Percentiles rank a stretch among this genome's conserved stretches.
Conservation (phyloP, 2,113 vertebrate genomes). For the Phalacrocorax aristotelis region DNA sequence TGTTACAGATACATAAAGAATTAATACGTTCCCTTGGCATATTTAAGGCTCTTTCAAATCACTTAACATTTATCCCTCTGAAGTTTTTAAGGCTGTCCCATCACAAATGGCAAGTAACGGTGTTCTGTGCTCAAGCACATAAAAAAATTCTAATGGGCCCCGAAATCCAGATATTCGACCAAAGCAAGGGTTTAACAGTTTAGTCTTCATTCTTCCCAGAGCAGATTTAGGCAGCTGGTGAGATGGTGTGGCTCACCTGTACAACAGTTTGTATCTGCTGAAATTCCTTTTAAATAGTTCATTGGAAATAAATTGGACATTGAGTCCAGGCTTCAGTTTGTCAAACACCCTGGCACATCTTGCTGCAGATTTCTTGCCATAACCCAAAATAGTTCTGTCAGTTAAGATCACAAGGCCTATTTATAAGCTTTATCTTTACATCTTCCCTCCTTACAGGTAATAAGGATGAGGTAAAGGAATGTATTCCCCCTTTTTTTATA, state of each 20-base stretch:
- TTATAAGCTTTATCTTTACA: neutral
- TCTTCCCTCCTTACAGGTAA: neutral
- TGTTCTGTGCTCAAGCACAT: neutral
- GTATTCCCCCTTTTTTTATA: neutral
- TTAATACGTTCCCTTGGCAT: neutral
- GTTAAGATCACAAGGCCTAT: neutral
- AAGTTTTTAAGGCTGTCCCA: neutral
- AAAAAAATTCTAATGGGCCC: neutral
- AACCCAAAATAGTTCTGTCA: neutral
- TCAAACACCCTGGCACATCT: neutral
- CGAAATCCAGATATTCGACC: neutral
- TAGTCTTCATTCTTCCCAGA: neutral
- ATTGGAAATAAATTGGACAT: neutral
- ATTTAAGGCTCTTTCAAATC: neutral
- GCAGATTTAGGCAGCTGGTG: neutral
- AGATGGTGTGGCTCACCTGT: neutral
- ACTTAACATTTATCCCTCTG: neutral
- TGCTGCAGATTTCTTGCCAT: neutral
- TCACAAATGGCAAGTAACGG: neutral
- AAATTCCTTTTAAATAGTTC: neutral
- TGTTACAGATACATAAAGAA: neutral
- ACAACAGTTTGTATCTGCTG: neutral
- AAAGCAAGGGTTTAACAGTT: neutral
- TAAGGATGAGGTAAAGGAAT: neutral
- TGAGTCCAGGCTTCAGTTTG: neutral